Conservation (phyloP, 2,797 vertebrate genomes). For the Megalops cyprinoides region DNA sequence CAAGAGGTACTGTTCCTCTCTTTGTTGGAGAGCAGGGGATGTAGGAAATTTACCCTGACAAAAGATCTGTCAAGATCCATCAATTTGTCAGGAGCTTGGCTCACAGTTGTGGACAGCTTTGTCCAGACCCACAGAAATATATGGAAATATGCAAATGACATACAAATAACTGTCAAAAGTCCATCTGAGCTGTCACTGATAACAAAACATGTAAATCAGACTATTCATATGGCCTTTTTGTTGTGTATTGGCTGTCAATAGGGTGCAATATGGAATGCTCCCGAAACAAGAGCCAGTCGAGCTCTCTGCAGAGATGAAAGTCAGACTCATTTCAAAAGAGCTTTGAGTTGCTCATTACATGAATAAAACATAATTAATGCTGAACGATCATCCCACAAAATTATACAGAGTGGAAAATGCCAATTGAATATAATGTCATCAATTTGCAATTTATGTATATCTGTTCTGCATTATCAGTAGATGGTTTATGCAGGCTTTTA, state of each 20-base stretch:
- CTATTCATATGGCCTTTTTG: neutral
- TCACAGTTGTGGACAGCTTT: neutral
- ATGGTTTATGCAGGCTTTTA: neutral
- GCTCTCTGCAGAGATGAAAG: slow-evolving; percentile 4
- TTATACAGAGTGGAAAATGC: neutral
- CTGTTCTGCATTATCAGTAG: neutral
- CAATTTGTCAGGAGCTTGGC: neutral
- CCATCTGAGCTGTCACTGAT: neutral
- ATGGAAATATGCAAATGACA: slow-evolving; percentile 4
- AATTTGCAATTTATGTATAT: neutral
- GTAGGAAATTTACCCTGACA: too few species aligned
- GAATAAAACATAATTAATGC: slow-evolving; percentile 9
- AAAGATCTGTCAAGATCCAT: neutral
- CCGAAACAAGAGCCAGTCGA: neutral
- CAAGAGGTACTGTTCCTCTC: neutral
- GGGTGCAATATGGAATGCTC: neutral
- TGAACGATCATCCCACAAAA: slow-evolving; percentile 12
- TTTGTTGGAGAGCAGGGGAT: too few species aligned
- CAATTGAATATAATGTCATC: neutral
- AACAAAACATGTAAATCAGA: slow-evolving; percentile 7
- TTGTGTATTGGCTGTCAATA: neutral
- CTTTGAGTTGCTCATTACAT: slow-evolving; percentile 5
- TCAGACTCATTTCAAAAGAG: neutral
- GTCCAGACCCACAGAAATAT: neutral
- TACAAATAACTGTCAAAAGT: neutral